Evolutionary conservation across 2,113 vertebrate genomes (phyloP).

Genomic region (Alouatta palliata): DNA sequence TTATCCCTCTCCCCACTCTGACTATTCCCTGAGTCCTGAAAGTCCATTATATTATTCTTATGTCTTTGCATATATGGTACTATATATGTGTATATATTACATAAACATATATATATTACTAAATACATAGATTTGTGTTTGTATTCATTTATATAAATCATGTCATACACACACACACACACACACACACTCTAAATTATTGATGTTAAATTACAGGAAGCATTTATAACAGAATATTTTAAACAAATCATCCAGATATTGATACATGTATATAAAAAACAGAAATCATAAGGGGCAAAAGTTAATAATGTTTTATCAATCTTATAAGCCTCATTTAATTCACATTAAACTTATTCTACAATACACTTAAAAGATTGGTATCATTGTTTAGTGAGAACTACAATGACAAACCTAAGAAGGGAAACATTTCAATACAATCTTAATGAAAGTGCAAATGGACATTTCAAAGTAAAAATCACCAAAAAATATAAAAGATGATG

Average conservation of each 20-base stretch:
- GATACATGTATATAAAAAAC: neutral
- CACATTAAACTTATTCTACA: neutral
- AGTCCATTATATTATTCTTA: too few relatives aligned
- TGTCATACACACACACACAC: too few relatives aligned
- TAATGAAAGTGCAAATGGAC: neutral
- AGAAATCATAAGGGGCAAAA: neutral
- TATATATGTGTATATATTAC: too few relatives aligned
- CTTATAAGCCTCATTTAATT: neutral
- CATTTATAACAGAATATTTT: neutral
- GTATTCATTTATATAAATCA: neutral
- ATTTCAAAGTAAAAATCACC: neutral
- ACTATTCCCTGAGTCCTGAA: too few relatives aligned
- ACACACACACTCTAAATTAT: neutral
- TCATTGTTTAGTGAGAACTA: neutral
- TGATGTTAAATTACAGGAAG: neutral
- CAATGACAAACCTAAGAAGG: neutral
- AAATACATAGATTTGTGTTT: too few relatives aligned
- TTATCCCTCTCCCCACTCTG: too few relatives aligned
- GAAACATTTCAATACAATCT: neutral
- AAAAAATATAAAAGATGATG: neutral
- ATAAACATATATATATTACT: too few relatives aligned
- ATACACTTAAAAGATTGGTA: neutral
- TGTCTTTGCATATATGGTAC: too few relatives aligned
- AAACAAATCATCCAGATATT: neutral
- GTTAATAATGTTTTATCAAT: neutral